Evolutionary conservation across 2,888 invertebrate species (phyloP), one percentile per base, ranked within the genome.

Genomic region (Dendrolimus pini): DNA sequence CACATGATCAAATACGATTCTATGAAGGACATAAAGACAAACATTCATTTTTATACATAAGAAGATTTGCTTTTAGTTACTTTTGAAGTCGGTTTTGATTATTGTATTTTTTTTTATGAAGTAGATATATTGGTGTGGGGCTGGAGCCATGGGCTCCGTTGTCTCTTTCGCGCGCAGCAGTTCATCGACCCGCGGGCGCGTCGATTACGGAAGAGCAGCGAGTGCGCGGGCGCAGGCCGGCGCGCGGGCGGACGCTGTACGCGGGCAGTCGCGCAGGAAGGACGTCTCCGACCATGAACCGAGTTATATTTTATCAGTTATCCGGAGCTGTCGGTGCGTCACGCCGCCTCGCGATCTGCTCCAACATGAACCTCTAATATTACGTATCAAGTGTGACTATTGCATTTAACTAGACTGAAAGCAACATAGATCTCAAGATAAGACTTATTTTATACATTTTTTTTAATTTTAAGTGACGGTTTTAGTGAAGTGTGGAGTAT

Each of bases 341-440:
- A 79, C 80, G 81, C 83, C 80, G 83, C 75, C 80, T 81, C 79
- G 75, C 72, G 69, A 72, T 66, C 65, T 79, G 78, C 81, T 77
- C 78, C 69, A 78, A 67, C 68, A 83, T 84, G 85, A 77, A 77
- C 76, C 80, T 80, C 70, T 85, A 81, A 75, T 10, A 47, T 77
- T 70, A 73, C 72, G 72, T 79, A 76, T 79, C 74, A 67, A 71
- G 68, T 70, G 76, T 81, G 77, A 79, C 74, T 73, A 81, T 80
- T 82, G 81, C 83, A 83, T 83, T 83, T 82, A 82, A 74, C 72
- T 82, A 85, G 89, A 90, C 89, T 90, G 90, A 89, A 83, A 78
- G 89, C 77, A 89, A 89, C 89, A 69, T 81, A 85, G 90, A 90
- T 90, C 90, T 90, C 89, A 90, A 83, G 71, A 82, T 77, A 89